These are phyloP conservation scores for Petrocephalus schoutedeni DNA, from an alignment of 2,797 vertebrate genomes.

Conservation along the genomic window DNA sequence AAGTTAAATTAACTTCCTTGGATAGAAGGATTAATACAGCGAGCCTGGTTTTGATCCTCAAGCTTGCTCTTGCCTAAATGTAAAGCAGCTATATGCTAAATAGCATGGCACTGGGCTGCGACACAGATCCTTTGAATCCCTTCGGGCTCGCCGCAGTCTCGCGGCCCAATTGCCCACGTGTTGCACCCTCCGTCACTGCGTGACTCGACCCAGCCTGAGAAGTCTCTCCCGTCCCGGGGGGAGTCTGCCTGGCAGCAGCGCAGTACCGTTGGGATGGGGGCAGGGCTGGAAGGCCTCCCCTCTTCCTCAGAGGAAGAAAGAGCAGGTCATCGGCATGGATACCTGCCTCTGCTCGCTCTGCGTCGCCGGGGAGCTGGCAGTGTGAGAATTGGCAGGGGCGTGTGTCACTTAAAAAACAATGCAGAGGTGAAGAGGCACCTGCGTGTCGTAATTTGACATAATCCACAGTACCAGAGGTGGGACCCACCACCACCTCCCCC, in stretches of 20 bases:
- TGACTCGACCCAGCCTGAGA: not conserved
- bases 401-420: constrained; percentile 19
- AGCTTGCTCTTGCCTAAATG: not conserved
- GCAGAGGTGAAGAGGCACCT: constrained; percentile 6
- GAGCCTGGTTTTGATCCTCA: not conserved
- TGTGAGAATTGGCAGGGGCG: not conserved
- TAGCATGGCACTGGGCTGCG: no score
- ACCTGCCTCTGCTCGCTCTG: not conserved
- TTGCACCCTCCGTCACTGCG: not conserved
- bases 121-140: not conserved
- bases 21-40: not conserved
- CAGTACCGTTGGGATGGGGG: not conserved
- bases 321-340: not conserved
- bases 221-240: not conserved
- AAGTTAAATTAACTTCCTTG: not conserved
- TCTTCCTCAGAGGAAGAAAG: not conserved
- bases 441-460: constrained; percentile 42
- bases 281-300: not conserved
- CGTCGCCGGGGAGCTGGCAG: not conserved
- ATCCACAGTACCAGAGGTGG: constrained; percentile 50
- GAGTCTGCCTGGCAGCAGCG: not conserved
- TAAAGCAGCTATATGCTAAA: not conserved
- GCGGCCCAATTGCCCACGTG: not conserved
- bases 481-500: constrained; percentile 7
- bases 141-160: not conserved